Percentiles rank a stretch among this genome's conserved stretches.
These are phyloP conservation scores for Eurytoma californica DNA, from an alignment of 2,888 invertebrate species.

Conservation along the genomic window DNA sequence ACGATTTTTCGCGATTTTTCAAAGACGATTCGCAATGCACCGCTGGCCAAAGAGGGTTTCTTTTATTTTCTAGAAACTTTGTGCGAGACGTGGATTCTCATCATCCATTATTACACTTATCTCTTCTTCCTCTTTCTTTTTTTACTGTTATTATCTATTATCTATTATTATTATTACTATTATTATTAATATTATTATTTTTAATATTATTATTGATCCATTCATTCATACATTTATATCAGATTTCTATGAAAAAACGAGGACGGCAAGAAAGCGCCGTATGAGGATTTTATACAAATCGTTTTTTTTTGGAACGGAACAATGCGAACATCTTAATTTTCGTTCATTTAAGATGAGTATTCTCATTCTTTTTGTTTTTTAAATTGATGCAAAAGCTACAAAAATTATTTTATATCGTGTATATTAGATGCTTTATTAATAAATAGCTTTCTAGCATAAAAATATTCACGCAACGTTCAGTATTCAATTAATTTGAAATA, in stretches of 20 bases:
- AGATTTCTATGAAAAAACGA: conserved; percentile 47
- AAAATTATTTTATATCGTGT: conserved; percentile 42
- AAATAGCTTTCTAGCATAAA: conserved; percentile 35
- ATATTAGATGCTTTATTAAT: conserved; percentile 31
- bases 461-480: conserved; percentile 34
- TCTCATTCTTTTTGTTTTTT: conserved; percentile 37
- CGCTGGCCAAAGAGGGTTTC: conserved; percentile 51
- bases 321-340: conserved; percentile 53
- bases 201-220: conserved; percentile 26
- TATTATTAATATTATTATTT: conserved; percentile 34
- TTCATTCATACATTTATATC: conserved; percentile 26
- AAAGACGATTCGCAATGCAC: conserved; percentile 45
- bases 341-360: conserved; percentile 42
- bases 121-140: conserved; percentile 45
- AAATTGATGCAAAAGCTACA: conserved; percentile 36
- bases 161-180: conserved; percentile 25
- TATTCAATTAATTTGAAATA: conserved; percentile 22
- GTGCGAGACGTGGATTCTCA: conserved; percentile 56
- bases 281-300: conserved; percentile 45
- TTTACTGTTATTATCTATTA: conserved; percentile 34
- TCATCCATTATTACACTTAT: conserved; percentile 50
- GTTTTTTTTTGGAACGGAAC: conserved; percentile 53
- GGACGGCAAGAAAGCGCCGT: conserved; percentile 49
- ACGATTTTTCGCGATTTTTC: conserved; percentile 57
- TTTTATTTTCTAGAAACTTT: conserved; percentile 53